Base-by-base conservation (phyloP, 2,888 invertebrate genomes). In the Pseudococcus viburni region DNA sequence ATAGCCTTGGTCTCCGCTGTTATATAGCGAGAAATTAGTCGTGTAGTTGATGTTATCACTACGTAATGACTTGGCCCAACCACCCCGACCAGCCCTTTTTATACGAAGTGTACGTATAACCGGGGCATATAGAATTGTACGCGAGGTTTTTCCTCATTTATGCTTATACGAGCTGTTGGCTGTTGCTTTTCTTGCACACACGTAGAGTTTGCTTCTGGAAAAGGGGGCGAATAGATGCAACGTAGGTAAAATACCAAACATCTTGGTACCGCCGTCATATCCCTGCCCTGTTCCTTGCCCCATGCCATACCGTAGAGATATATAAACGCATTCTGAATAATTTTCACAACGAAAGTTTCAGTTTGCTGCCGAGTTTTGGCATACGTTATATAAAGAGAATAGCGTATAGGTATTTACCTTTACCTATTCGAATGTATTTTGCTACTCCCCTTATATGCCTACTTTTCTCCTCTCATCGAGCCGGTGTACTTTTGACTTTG, bases 31-130 rank as follows among this genome's bases (percentile, higher is more conserved):
- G 73, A 33, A 73, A 73, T 33, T 73, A 73, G 73, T 33, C 15
- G 73, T 73, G 33, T 59, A 33, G 73, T 73, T 33, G 73, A 73
- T 73, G 73, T 73, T 73, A 73, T 73, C 73, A 73, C 73, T 73
- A 73, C 73, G 73, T 73, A 73, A 73, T 73, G 73, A 73, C 73
- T 73, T 73, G n/a, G 55, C 17, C 55, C 55, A n/a, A 59, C n/a
- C n/a, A 51, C 12, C 51, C 51, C 55, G 55, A 2, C 55, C n/a
- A n/a, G n/a, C n/a, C n/a, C 55, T 8, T n/a, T 51, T 12, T 12
- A 11, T 12, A 12, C 51, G 12, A 51, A 51, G 11, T 2, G 51
- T 11, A 12, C 51, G 11, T n/a, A n/a, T n/a, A n/a, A 51, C 12
- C 5, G 46, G 9, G 46, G 46, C 51, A 51, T 12, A 51, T n/a